phyloP scores from a whole-genome alignment of 2,113 vertebrate species.

The Fregata magnificens region DNA sequence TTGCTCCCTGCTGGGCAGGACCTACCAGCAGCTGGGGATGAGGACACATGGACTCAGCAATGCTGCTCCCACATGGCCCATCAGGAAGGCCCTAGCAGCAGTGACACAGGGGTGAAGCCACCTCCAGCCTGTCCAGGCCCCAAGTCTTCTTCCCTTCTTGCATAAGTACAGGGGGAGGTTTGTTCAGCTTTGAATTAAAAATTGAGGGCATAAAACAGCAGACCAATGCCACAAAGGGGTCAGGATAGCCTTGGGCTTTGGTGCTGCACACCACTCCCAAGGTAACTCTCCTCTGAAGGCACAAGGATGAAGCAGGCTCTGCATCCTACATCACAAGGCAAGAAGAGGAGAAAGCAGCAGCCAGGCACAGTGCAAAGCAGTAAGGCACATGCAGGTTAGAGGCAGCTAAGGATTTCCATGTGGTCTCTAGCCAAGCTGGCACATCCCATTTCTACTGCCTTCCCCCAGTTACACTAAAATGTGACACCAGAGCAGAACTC shows the following conservation, averaged over 20 bases:
- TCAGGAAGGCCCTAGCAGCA: neutral
- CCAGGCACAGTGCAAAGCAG: neutral
- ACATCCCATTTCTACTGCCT: neutral
- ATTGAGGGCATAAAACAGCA: neutral
- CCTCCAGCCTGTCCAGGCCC: neutral
- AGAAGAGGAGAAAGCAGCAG: neutral
- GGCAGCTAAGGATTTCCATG: neutral
- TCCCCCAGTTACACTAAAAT: neutral
- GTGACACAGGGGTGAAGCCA: neutral
- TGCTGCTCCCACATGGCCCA: neutral
- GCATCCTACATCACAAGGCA: rapidly evolving
- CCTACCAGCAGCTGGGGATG: neutral
- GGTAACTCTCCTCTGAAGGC: neutral
- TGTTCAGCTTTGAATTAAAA: neutral
- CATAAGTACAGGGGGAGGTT: neutral
- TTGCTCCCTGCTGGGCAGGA: neutral
- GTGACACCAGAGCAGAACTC: neutral
- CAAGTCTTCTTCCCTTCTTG: neutral
- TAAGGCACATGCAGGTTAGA: neutral
- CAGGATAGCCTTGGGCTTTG: neutral
- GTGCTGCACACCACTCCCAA: neutral
- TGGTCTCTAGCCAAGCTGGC: neutral
- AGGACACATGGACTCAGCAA: neutral
- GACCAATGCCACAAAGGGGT: neutral
- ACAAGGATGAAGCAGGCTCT: neutral